phyloP scores from a whole-genome alignment of 2,888 invertebrate genomes.

The Synergus japonicus region DNA sequence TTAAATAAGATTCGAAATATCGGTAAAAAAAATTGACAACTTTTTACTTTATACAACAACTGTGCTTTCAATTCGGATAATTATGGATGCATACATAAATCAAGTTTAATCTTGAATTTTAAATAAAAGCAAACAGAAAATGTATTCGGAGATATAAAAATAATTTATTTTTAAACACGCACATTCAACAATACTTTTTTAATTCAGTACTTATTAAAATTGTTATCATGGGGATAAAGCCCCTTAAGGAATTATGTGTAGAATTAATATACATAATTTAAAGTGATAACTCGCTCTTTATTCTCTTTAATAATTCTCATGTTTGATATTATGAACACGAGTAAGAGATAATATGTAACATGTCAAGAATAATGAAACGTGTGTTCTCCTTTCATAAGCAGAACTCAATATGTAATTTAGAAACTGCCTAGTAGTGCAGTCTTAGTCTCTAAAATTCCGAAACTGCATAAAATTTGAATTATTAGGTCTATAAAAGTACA shows the following conservation, averaged over 20 bases:
- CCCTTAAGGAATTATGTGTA: no score
- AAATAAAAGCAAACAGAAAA: no score
- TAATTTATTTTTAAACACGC: no score
- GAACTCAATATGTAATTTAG: slow-evolving; percentile 6
- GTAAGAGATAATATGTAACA: neutral
- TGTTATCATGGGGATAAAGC: no score
- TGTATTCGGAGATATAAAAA: no score
- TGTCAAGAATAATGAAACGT: slow-evolving; percentile 19
- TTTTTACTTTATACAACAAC: no score
- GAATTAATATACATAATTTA: slow-evolving; percentile 1
- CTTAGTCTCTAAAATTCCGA: slow-evolving; percentile 8
- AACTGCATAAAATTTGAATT: slow-evolving; percentile 30
- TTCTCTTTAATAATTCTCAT: slow-evolving; percentile 3
- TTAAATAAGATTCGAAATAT: neutral
- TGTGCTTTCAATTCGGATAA: no score
- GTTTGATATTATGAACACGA: neutral
- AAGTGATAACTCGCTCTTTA: neutral
- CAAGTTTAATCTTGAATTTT: no score
- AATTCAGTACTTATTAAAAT: no score
- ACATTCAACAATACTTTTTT: no score
- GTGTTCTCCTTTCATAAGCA: neutral
- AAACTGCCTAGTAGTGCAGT: neutral
- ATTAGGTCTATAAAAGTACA: slow-evolving; percentile 17
- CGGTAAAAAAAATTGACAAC: no score
- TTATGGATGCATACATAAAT: no score